These are phyloP conservation scores for Periparus ater DNA, from an alignment of 2,797 vertebrate species.

Conservation along the genomic window DNA sequence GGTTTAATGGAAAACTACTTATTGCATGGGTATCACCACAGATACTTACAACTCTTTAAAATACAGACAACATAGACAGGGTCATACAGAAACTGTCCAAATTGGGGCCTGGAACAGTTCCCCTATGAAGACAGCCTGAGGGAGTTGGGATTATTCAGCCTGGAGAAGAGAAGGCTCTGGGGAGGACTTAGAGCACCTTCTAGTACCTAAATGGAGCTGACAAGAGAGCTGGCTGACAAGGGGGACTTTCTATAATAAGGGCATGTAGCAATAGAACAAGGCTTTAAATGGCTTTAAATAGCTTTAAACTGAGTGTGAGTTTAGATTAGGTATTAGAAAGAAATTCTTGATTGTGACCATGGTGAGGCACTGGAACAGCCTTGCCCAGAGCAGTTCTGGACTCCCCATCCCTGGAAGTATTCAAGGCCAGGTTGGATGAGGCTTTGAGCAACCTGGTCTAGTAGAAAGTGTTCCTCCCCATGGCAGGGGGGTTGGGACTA, in stretches of 20 bases:
- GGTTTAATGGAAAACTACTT: not conserved
- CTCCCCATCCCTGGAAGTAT: not conserved
- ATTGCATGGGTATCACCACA: not conserved
- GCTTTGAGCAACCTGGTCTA: not conserved
- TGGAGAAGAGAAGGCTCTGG: not conserved
- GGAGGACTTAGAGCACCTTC: not conserved
- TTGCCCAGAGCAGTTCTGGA: not conserved
- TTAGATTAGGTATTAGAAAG: not conserved
- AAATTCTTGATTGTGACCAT: not conserved
- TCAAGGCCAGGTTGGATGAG: not conserved
- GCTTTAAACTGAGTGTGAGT: not conserved
- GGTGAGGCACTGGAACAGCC: not conserved
- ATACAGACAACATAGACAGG: not conserved
- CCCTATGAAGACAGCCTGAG: not conserved
- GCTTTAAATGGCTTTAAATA: not conserved
- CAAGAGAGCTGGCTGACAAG: not conserved
- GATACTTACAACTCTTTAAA: not conserved
- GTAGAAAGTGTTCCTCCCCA: not conserved
- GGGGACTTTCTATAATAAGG: not conserved
- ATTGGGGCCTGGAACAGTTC: not conserved
- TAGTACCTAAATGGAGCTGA: not conserved
- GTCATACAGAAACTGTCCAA: not conserved
- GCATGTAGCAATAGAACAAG: not conserved
- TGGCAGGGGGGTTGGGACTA: accelerated
- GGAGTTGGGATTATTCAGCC: not conserved